These are phyloP conservation scores for Chaetops frenatus DNA, from an alignment of 2,113 vertebrate genomes.

Conservation along the genomic window DNA sequence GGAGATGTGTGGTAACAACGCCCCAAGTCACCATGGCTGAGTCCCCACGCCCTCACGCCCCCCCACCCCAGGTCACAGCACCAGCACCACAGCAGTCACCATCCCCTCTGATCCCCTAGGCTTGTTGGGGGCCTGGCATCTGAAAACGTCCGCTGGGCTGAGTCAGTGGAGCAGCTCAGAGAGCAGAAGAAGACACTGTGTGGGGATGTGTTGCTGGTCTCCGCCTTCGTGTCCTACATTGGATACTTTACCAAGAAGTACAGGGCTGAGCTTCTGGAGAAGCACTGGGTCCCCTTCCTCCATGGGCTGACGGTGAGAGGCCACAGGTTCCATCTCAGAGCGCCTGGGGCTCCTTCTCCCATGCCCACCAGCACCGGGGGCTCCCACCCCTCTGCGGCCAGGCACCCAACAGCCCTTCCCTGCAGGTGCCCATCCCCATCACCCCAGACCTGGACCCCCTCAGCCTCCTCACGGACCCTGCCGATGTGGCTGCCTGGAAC, in stretches of 20 bases:
- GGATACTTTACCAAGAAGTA: slow-evolving; percentile 82
- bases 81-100: background rate
- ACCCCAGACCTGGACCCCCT: slow-evolving; percentile 68
- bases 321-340: rapidly evolving
- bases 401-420: background rate
- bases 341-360: background rate
- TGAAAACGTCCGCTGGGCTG: slow-evolving; percentile 73
- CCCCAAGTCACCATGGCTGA: rapidly evolving
- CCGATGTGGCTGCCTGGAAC: slow-evolving; percentile 71
- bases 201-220: slow-evolving; percentile 69
- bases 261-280: slow-evolving; percentile 68
- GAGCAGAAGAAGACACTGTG: slow-evolving; percentile 64
- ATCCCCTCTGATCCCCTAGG: background rate
- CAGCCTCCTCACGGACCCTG: slow-evolving; percentile 65
- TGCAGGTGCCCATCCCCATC: slow-evolving; percentile 73
- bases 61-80: background rate
- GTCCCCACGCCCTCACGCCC: rapidly evolving
- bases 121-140: slow-evolving; percentile 71
- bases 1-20: background rate
- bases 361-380: rapidly evolving
- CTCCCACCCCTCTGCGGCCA: rapidly evolving
- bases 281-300: slow-evolving; percentile 72
- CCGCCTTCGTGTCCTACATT: slow-evolving; percentile 73
- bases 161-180: slow-evolving; percentile 56
- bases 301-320: slow-evolving; percentile 7